Base-by-base conservation (phyloP, 2,113 vertebrate genomes). In the Gobio gobio region DNA sequence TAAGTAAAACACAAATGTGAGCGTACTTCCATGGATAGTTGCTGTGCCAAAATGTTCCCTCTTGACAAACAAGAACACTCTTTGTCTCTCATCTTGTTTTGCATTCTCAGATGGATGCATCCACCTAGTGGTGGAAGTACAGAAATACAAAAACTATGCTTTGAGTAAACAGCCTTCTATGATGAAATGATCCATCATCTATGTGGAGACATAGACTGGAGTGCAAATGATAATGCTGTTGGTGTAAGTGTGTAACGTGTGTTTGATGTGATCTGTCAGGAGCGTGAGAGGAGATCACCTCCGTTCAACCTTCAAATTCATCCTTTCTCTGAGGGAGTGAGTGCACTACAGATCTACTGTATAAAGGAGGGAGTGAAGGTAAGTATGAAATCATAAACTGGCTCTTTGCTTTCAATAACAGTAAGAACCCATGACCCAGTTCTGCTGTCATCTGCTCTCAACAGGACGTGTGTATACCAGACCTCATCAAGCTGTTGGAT, bases 341-440 rank as follows among this genome's bases (percentile, higher is more conserved):
- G 98, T 54, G 98, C 98, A 10, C 95, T 99, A 0, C 98, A 99
- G 93, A 98, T 99, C 92, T 99, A 99, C 94, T 99, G 98, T 87
- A 98, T 99, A 96, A 99, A 99, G 90, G 97, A 99, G 92, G 98
- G 98, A 22, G 98, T 99, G 74, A 99, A 99, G 97, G 98, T 99
- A 95, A 63, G 90, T 51, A 47, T 47, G 1, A 20, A 26, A 3
- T 54, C 74, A 24, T 47, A 0, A 47, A 4, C 40, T 24, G 43
- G 1, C 70, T 8, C 36, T 16, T 83, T 80, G 59, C 16, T 22
- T 84, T 20, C 18, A 43, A 22, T 40, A 43, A 70, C 1, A 43
- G 36, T 22, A 4, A 26, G n/a, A 14, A n/a, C 26, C 26, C 1
- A 14, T 40, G 59, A 74, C 43, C 66, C 45, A 51, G 9, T 10